Percentiles rank a stretch among this genome's conserved stretches.
Evolutionary conservation across 2,797 vertebrate species (phyloP).

Genomic region (Anguilla marmorata): DNA sequence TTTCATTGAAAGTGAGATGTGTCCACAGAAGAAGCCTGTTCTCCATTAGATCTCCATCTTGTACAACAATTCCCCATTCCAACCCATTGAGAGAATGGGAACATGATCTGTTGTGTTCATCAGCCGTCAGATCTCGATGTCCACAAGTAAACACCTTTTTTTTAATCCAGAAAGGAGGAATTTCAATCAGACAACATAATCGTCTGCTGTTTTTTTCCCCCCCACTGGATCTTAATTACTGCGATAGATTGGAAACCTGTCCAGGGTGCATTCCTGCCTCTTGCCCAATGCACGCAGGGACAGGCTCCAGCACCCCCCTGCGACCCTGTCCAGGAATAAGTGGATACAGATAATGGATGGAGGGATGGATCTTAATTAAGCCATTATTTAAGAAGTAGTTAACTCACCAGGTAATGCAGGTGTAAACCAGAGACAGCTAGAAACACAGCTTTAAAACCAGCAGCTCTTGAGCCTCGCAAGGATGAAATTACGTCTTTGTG

Average conservation of each 20-base stretch:
- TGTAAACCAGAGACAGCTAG: neutral
- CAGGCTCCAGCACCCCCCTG: too few relatives aligned
- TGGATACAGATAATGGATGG: too few relatives aligned
- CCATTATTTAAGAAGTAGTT: neutral
- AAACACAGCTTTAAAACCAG: neutral
- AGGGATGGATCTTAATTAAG: neutral
- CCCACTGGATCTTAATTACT: neutral
- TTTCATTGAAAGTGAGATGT: neutral
- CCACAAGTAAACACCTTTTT: neutral
- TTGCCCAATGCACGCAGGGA: too few relatives aligned
- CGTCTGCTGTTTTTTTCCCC: neutral
- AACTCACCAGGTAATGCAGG: neutral
- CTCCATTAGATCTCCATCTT: neutral
- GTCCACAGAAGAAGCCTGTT: neutral
- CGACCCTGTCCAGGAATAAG: too few relatives aligned
- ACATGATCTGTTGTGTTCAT: neutral
- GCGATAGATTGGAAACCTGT: too few relatives aligned
- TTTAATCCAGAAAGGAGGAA: neutral
- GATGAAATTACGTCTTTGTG: neutral
- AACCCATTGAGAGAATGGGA: neutral
- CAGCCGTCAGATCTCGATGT: neutral
- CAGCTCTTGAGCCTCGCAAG: neutral
- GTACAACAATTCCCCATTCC: neutral
- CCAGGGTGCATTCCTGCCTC: too few relatives aligned
- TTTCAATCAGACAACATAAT: neutral